Evolutionary conservation across 2,797 vertebrate species (phyloP).

Genomic region (Limosa lapponica): DNA sequence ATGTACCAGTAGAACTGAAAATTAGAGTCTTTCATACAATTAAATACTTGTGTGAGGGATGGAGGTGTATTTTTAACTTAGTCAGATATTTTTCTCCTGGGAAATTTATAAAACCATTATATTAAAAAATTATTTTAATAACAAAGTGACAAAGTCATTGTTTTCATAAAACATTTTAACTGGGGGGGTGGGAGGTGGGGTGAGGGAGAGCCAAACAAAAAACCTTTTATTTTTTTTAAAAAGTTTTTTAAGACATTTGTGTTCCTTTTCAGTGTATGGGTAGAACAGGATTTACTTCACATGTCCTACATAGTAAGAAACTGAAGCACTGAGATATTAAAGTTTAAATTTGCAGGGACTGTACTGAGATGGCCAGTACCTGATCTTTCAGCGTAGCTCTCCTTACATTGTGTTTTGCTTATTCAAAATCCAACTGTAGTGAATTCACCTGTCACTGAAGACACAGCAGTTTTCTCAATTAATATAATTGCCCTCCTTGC

Average conservation of each 20-base stretch:
- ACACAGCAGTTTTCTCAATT: not conserved
- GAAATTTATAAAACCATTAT: accelerated
- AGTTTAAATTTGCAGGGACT: not conserved
- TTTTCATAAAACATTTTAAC: not conserved
- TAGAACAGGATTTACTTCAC: not conserved
- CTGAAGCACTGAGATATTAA: not conserved
- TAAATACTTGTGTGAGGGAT: not conserved
- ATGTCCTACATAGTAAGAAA: not conserved
- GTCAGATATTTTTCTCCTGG: not conserved
- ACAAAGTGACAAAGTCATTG: not conserved
- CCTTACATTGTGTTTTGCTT: accelerated
- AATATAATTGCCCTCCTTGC: not conserved
- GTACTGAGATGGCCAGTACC: not conserved
- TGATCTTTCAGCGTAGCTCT: not conserved
- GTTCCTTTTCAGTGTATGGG: accelerated
- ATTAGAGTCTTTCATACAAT: not conserved
- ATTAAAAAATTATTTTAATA: not conserved
- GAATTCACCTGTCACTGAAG: not conserved
- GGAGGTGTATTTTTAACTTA: not conserved
- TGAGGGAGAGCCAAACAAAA: not conserved
- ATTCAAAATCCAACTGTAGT: not conserved
- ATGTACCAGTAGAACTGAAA: not conserved
- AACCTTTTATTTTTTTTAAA: not conserved
- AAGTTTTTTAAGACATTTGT: accelerated
- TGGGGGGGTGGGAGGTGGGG: too few relatives aligned